Percentiles rank a stretch among this genome's conserved stretches.
phyloP scores from a whole-genome alignment of 2,888 invertebrate genomes.

The Ornithoptera alexandrae region DNA sequence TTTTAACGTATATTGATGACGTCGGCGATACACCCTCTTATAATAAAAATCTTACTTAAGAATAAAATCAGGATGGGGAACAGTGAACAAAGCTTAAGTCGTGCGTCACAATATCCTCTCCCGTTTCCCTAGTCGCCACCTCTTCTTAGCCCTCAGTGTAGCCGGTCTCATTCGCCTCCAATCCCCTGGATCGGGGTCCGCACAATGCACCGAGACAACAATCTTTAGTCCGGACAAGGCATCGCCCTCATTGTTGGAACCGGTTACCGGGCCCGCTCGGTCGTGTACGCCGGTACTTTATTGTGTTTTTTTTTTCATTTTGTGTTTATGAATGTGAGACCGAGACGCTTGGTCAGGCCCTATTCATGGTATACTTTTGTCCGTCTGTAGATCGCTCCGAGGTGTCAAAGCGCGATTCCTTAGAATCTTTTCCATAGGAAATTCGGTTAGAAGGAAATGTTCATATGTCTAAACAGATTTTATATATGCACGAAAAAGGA shows the following conservation, averaged over 20 bases:
- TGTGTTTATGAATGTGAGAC: slow-evolving; percentile 43
- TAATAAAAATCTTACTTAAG: not conserved
- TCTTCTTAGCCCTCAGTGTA: slow-evolving; percentile 20
- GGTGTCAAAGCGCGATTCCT: slow-evolving; percentile 7
- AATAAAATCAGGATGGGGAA: slow-evolving; percentile 5
- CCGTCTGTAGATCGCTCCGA: slow-evolving; percentile 5
- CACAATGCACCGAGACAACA: slow-evolving; percentile 68
- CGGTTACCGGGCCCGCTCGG: slow-evolving; percentile 40
- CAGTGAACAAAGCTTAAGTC: slow-evolving; percentile 12
- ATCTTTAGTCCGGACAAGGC: slow-evolving; percentile 50
- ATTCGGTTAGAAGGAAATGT: not conserved
- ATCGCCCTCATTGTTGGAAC: slow-evolving; percentile 20
- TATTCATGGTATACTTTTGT: slow-evolving; percentile 35
- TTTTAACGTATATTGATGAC: not conserved
- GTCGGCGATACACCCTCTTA: not conserved
- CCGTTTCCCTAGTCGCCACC: not conserved
- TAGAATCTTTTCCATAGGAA: slow-evolving; percentile 1
- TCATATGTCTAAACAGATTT: too few species aligned
- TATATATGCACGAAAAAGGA: too few species aligned
- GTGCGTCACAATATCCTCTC: slow-evolving; percentile 32
- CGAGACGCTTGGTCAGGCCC: slow-evolving; percentile 36
- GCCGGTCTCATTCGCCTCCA: slow-evolving; percentile 55
- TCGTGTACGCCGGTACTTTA: slow-evolving; percentile 34
- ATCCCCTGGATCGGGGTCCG: slow-evolving; percentile 48
- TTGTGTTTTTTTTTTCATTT: slow-evolving; percentile 42